Percentiles rank a stretch among this genome's conserved stretches.
These are phyloP conservation scores for Asteroscopus sphinx DNA, from an alignment of 2,888 invertebrate species.

Conservation along the genomic window DNA sequence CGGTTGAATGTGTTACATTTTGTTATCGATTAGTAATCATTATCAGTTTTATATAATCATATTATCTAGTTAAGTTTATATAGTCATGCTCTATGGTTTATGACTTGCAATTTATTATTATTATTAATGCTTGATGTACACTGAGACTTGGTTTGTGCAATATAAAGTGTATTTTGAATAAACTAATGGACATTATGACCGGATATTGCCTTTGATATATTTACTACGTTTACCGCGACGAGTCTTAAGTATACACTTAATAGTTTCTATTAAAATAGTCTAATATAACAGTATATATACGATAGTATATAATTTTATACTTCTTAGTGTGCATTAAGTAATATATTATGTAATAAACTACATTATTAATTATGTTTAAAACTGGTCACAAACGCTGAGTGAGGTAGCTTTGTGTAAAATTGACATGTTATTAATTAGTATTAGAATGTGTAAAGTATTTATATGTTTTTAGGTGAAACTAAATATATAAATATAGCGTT, in stretches of 20 bases:
- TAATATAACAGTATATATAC: conserved; percentile 21
- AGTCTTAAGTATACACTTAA: conserved; percentile 35
- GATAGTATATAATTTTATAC: conserved; percentile 45
- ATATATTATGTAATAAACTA: conserved; percentile 10
- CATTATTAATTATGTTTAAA: conserved; percentile 47
- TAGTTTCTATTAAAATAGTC: conserved; percentile 36
- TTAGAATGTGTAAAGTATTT: conserved; percentile 51
- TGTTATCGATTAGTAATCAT: conserved; percentile 55
- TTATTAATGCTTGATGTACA: conserved; percentile 47
- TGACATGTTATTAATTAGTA: conserved; percentile 43
- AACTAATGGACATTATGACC: conserved; percentile 26
- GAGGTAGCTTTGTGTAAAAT: conserved; percentile 50
- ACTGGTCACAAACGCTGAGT: conserved; percentile 55
- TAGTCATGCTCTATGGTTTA: conserved; percentile 26
- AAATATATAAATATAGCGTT: conserved; percentile 36
- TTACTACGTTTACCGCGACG: conserved; percentile 33
- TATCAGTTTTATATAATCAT: conserved; percentile 29
- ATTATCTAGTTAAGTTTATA: conserved; percentile 33
- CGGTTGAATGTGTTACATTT: conserved; percentile 58
- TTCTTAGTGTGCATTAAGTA: conserved; percentile 37
- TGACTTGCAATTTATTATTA: conserved; percentile 26
- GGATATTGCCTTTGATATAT: conserved; percentile 49
- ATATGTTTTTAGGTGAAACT: conserved; percentile 45
- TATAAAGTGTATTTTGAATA: conserved; percentile 40
- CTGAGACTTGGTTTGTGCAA: conserved; percentile 52